Evolutionary conservation across 2,888 invertebrate genomes (phyloP), one percentile per base, ranked within the genome.

Genomic region (Belgica antarctica): DNA sequence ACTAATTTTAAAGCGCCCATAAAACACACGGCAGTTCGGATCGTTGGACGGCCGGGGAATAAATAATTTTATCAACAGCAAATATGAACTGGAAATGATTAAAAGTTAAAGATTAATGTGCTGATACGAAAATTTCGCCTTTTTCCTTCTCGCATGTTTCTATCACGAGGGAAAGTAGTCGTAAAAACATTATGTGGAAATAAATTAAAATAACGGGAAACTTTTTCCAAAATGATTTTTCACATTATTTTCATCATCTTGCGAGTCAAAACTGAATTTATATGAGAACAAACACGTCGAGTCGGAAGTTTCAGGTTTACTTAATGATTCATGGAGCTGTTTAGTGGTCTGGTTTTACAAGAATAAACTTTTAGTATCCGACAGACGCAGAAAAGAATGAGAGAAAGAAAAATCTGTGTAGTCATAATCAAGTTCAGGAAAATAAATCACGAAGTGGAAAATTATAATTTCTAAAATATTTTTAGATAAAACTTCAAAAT

Each of bases 21-120:
- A 62, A 34, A 62, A 25, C 24, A 59, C 52, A 15, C 52, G 52
- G 52, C 52, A 52, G 17, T 52, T 52, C n/a, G n/a, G n/a, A n/a
- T n/a, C 15, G 41, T n/a, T 52, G 34, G 12, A 52, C 52, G 46
- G 15, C 15, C 15, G 8, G 7, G 41, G 52, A 7, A 17, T 52
- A 52, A 17, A 59, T 7, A 5, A 19, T 59, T 59, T 59, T 22
- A 24, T 41, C 22, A 63, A n/a, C 41, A 63, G n/a, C 24, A 41
- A 47, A 47, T 47, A 65, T 65, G 46, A 65, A 47, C 65, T 65
- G 65, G 65, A 41, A 47, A 25, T 65, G 65, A 65, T 65, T 65
- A 65, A 65, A 65, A 47, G 65, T 22, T 41, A 65, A 47, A 65
- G 65, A 65, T 65, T 65, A 65, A 65, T 65, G 46, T 65, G 22